These are phyloP conservation scores for Acrocephalus scirpaceus DNA, from an alignment of 2,797 vertebrate species.

Conservation along the genomic window DNA sequence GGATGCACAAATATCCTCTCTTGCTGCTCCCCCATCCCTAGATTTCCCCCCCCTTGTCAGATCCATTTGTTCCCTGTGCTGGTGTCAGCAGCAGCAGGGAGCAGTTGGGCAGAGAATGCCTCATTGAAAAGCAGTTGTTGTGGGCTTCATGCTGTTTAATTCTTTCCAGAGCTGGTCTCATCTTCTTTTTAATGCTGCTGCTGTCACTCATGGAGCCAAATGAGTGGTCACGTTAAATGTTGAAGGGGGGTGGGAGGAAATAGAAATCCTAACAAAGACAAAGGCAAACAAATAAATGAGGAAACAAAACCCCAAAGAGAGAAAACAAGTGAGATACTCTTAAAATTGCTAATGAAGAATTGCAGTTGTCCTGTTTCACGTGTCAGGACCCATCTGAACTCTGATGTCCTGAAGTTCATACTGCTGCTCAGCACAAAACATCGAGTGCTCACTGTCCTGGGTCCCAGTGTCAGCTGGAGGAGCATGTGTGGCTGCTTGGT, in stretches of 20 bases:
- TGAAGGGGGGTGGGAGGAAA: rapidly evolving
- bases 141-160: slow-evolving; percentile 25
- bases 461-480: background rate
- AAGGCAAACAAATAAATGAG: background rate
- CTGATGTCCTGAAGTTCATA: background rate
- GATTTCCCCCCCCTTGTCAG: background rate
- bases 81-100: background rate
- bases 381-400: background rate
- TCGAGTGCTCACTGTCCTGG: rapidly evolving
- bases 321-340: background rate
- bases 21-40: rapidly evolving
- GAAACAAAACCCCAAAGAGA: background rate
- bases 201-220: background rate
- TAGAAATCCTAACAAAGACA: background rate
- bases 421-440: rapidly evolving
- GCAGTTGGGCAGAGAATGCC: background rate
- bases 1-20: background rate
- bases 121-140: slow-evolving; percentile 12
- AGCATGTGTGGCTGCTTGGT: rapidly evolving
- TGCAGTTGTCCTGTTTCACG: background rate
- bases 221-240: background rate
- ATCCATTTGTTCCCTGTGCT: background rate
- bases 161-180: background rate
- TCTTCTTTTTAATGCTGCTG: background rate
- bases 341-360: background rate